These are phyloP conservation scores for Pelobates cultripes DNA, from an alignment of 2,797 vertebrate species.

Conservation along the genomic window DNA sequence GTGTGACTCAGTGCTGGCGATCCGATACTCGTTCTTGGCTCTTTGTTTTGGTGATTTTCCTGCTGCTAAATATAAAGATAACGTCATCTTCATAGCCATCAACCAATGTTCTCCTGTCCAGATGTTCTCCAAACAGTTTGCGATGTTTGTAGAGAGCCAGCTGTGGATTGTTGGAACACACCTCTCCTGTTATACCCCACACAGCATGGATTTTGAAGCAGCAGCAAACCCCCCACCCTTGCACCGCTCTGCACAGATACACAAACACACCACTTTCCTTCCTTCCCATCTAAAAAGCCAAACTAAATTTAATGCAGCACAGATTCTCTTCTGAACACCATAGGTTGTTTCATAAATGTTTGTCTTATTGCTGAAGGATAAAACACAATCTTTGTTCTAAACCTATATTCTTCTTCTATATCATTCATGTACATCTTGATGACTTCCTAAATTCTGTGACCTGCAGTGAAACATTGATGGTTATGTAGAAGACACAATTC, in stretches of 20 bases:
- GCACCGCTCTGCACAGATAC: not conserved
- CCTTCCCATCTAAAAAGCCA: slow-evolving; percentile 1
- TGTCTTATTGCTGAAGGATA: not conserved
- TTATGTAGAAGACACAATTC: too few species aligned
- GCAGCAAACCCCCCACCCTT: not conserved
- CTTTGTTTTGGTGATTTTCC: slow-evolving; percentile 41
- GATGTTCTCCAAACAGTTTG: slow-evolving; percentile 56
- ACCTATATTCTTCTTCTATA: not conserved
- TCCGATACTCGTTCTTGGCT: slow-evolving; percentile 10
- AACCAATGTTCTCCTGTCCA: slow-evolving; percentile 48
- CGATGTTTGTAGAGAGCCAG: slow-evolving; percentile 38
- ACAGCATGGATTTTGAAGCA: slow-evolving; percentile 22
- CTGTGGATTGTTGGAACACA: slow-evolving; percentile 17
- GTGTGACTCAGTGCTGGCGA: slow-evolving; percentile 12
- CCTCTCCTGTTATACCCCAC: slow-evolving; percentile 19
- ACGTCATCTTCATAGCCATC: slow-evolving; percentile 34
- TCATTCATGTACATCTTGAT: not conserved
- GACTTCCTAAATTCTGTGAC: not conserved
- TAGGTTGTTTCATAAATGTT: not conserved
- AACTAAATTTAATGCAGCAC: not conserved
- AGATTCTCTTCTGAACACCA: not conserved
- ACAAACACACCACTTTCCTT: not conserved
- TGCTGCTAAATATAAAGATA: slow-evolving; percentile 43
- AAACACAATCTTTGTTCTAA: not conserved
- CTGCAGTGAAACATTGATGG: not conserved